Base-by-base conservation (phyloP, 2,888 invertebrate species). In the Synanthedon vespiformis region DNA sequence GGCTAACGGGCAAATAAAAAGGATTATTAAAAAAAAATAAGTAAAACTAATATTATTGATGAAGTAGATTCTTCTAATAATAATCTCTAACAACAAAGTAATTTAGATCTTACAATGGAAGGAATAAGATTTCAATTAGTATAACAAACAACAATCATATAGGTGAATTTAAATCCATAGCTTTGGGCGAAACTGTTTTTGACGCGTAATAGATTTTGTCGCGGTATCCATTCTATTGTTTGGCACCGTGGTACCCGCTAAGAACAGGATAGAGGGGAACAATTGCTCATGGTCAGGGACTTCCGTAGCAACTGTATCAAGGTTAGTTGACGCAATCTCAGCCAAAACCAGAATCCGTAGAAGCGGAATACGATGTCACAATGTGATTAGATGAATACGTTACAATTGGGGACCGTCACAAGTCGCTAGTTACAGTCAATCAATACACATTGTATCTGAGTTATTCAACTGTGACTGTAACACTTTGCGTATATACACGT, bases 181-280 rank as follows among this genome's bases (percentile, higher is more conserved):
- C 64, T 58, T 54, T 40, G 55, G 64, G 63, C 59, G 49, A 55
- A 54, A 58, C 12, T 59, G 59, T 61, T 56, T 52, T 58, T 70
- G 70, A 71, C 65, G 67, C 69, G 57, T 56, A 70, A 66, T 55
- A 59, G 65, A 70, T 70, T 64, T 63, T 68, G 55, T 61, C 69
- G 54, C 68, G n/a, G 49, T 27, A 48, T 22, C 52, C 50, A 54
- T 55, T 54, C 48, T 12, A 48, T 48, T 48, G 16, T 18, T 48
- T 48, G 16, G 48, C 44, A 6, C 11, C 44, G 44, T 44, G 44
- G 16, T 48, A 14, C 48, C 56, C 52, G 55, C 58, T 53, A 53
- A 41, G 54, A 52, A 52, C 53, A 40, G 58, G 54, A 56, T 51
- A 55, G 54, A 18, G 18, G 18, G 22, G 34, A 50, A 53, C 47